These are phyloP conservation scores for Tetragonisca angustula DNA, from an alignment of 2,888 invertebrate species.

Conservation along the genomic window DNA sequence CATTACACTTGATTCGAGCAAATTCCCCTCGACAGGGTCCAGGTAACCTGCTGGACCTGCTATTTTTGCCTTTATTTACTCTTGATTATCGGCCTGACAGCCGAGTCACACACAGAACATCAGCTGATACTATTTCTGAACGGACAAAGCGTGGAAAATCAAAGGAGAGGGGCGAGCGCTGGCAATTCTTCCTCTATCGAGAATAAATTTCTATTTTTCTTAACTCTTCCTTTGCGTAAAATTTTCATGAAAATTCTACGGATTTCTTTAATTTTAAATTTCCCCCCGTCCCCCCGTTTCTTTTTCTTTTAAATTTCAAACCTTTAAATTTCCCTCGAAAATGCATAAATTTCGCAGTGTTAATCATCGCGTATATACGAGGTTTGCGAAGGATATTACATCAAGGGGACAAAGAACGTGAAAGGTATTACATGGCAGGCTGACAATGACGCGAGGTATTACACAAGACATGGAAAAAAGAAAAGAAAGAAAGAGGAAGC, in stretches of 20 bases:
- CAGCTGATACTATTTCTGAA: constrained; percentile 50
- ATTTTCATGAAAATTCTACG: no score
- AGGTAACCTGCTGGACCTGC: neutral
- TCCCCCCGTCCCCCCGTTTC: no score
- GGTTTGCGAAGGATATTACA: neutral
- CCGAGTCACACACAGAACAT: constrained; percentile 50
- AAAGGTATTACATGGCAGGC: neutral
- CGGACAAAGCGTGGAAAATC: neutral
- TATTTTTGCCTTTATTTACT: constrained; percentile 46
- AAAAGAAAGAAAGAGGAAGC: no score
- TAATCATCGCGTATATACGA: neutral
- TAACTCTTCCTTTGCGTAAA: no score
- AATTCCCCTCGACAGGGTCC: constrained; percentile 5
- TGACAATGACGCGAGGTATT: neutral
- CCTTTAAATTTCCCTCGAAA: no score
- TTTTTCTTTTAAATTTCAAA: no score
- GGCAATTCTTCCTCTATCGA: no score
- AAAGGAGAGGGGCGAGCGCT: neutral
- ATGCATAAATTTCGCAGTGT: no score
- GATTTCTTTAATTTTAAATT: no score
- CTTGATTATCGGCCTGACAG: constrained; percentile 51
- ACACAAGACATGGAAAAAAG: neutral
- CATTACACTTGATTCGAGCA: constrained; percentile 11
- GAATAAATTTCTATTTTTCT: no score
- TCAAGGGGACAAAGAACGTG: neutral